Base-by-base conservation (phyloP, 64 coral and sea anemone genomes). In the Exaiptasia diaphana region DNA sequence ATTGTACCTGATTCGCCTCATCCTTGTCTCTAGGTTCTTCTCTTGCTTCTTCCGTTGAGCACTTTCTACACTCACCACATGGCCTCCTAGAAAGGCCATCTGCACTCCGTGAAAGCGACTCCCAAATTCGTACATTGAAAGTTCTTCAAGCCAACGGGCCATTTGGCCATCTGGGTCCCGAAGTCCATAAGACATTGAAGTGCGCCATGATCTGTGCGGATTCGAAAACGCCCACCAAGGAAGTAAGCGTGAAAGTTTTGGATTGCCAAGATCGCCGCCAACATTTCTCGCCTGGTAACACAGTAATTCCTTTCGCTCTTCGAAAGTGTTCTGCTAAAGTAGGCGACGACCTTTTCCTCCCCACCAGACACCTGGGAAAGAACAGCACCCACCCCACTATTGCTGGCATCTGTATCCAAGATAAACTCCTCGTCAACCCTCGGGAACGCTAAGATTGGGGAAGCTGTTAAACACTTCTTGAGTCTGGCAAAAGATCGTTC, bases 321-420 rank as follows among this genome's bases (percentile, higher is more conserved):
- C 34, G 73, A 53, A 41, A 91, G 40, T 5, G 60, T 43, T 69
- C 50, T 39, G 25, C 26, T 60, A 22, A 32, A 36, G 31, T 91
- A 85, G 26, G 50, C 60, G 22, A 79, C 70, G 15, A 90, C 88
- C 31, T 20, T 49, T 45, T 84, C 80, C 4, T 31, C 71, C 22
- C 30, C 62, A 35, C 48, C 73, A 7, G 76, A 73, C 42, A 68
- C 31, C 29, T 83, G 88, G n/a, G 88, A 83, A 28, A 90, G 43
- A 5, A 90, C 88, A 3, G 60, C 78, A 31, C 70, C 79, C 21
- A 90, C 10, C 2, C 79, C 72, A 55, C n/a, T 76, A 22, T 75
- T 53, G 10, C 79, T 90, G n/a, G 56, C 79, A 83, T 90, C 79
- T n/a, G 70, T 90, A 21, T 90, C 88, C 30, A 77, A 29, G 20